Percentiles rank a stretch among this genome's conserved stretches.
phyloP scores from a whole-genome alignment of 2,797 vertebrate genomes.

The Sebastes matsubarae region DNA sequence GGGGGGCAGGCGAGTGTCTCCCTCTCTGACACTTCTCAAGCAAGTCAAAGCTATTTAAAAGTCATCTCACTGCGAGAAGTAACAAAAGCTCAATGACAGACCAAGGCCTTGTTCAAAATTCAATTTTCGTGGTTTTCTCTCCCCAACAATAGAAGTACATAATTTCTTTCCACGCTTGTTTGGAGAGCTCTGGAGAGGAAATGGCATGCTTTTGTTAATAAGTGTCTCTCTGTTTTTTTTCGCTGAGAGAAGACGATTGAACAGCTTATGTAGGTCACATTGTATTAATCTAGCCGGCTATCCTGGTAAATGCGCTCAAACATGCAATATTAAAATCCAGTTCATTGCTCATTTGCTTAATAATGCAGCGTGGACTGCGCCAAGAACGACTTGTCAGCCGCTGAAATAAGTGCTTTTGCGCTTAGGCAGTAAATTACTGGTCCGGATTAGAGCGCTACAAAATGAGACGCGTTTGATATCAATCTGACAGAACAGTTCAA shows the following conservation, averaged over 20 bases:
- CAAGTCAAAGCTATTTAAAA: slow-evolving; percentile 67
- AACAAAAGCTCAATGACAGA: slow-evolving; percentile 67
- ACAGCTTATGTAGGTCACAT: slow-evolving; percentile 80
- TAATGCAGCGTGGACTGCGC: slow-evolving; percentile 47
- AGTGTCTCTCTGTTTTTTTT: slow-evolving; percentile 54
- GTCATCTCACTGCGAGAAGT: slow-evolving; percentile 46
- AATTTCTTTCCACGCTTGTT: slow-evolving; percentile 67
- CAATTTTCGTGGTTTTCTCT: slow-evolving; percentile 56
- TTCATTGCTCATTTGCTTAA: slow-evolving; percentile 66
- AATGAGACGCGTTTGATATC: slow-evolving; percentile 53
- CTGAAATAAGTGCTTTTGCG: slow-evolving; percentile 36
- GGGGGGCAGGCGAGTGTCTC: slow-evolving; percentile 29
- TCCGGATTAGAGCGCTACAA: slow-evolving; percentile 44
- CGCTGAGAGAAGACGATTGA: slow-evolving; percentile 66
- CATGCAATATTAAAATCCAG: slow-evolving; percentile 68
- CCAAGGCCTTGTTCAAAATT: slow-evolving; percentile 73
- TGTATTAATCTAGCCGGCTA: slow-evolving; percentile 71
- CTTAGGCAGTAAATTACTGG: slow-evolving; percentile 44
- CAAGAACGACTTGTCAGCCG: slow-evolving; percentile 34
- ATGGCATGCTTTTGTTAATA: slow-evolving; percentile 68
- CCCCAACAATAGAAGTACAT: slow-evolving; percentile 59
- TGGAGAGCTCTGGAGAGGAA: slow-evolving; percentile 58
- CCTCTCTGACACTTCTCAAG: slow-evolving; percentile 46
- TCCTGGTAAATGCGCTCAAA: slow-evolving; percentile 71
- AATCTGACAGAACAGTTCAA: slow-evolving; percentile 51